These are phyloP conservation scores for Lacerta bilineata DNA, from an alignment of 2,797 vertebrate species.

Conservation along the genomic window DNA sequence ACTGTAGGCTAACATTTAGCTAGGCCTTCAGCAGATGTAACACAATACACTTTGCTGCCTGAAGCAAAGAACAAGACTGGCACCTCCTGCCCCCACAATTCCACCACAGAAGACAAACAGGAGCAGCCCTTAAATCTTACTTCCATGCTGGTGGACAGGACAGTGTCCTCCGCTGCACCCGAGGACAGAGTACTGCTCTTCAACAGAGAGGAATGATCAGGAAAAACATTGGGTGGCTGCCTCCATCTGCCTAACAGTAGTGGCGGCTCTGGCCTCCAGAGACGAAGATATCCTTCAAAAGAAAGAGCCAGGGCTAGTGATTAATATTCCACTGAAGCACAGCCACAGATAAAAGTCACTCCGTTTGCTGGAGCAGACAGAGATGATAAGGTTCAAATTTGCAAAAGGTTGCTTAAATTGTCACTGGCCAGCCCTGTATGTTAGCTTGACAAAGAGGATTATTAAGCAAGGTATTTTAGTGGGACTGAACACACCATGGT, in stretches of 20 bases:
- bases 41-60: no score
- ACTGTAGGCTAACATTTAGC: no score
- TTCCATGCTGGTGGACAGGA: no score
- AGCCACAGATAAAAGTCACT: neutral
- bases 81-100: no score
- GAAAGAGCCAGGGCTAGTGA: neutral
- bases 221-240: no score
- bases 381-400: neutral
- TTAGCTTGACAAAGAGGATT: neutral
- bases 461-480: fast-evolving
- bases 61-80: no score
- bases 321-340: neutral
- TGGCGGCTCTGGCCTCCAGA: neutral
- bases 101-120: no score
- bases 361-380: neutral
- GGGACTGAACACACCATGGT: fast-evolving
- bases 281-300: neutral
- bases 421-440: fast-evolving
- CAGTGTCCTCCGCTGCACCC: no score
- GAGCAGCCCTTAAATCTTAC: no score
- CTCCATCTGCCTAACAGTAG: no score
- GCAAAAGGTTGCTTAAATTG: neutral
- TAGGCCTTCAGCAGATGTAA: neutral
- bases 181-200: no score
- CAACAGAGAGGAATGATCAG: no score